These are phyloP conservation scores for Cepphus grylle DNA, from an alignment of 2,113 vertebrate genomes.

Conservation along the genomic window DNA sequence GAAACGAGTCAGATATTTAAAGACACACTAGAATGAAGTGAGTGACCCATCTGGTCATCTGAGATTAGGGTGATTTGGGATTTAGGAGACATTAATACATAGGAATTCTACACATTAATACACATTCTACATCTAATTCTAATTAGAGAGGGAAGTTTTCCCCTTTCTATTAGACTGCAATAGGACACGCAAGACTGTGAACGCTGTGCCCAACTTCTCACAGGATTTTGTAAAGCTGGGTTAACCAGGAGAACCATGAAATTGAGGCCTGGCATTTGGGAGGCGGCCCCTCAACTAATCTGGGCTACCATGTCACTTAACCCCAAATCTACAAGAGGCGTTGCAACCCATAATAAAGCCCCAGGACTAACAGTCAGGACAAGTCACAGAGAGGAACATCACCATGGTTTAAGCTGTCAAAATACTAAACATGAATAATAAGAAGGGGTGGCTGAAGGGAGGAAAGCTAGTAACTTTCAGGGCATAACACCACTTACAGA, in stretches of 20 bases:
- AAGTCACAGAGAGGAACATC: neutral
- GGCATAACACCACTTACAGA: neutral
- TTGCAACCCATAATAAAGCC: neutral
- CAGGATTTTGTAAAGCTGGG: neutral
- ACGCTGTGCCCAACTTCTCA: neutral
- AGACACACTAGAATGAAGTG: neutral
- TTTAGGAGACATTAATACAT: neutral
- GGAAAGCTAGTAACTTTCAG: neutral
- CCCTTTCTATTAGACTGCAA: neutral
- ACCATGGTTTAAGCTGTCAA: neutral
- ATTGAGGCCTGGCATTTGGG: neutral
- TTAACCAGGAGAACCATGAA: neutral
- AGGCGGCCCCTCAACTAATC: neutral
- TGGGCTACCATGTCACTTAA: neutral
- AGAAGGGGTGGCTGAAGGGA: neutral
- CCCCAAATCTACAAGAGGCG: neutral
- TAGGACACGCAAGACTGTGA: neutral
- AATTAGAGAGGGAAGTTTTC: neutral
- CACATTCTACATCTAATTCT: neutral
- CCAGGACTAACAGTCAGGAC: neutral
- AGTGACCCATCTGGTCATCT: neutral
- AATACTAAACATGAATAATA: neutral
- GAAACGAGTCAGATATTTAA: neutral
- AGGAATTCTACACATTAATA: neutral
- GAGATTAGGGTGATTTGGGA: neutral